Conservation (phyloP, 1,140 invertebrate species). For the Lasioglossum baleicum region DNA sequence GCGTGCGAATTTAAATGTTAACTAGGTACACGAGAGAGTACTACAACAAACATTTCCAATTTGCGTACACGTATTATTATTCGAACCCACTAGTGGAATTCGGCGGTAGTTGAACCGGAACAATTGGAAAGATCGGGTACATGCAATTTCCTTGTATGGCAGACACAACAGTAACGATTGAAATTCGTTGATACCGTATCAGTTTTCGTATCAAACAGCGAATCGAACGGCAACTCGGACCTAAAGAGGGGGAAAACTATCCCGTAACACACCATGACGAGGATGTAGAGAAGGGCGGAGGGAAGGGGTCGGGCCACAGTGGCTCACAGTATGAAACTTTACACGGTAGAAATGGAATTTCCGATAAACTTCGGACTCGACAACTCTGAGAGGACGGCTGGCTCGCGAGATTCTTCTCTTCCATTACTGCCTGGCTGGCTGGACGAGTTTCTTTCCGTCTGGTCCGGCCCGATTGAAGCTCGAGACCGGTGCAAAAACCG, state of each 20-base stretch:
- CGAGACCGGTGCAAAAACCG: background rate
- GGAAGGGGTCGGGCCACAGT: background rate
- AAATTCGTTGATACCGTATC: background rate
- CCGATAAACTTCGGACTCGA: slow-evolving; percentile 57
- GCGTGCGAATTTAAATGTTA: too few species aligned
- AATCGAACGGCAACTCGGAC: slow-evolving; percentile 14
- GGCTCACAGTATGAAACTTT: slow-evolving; percentile 51
- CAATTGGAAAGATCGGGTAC: too few species aligned
- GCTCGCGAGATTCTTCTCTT: slow-evolving; percentile 24
- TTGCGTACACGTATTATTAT: too few species aligned
- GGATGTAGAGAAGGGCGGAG: background rate
- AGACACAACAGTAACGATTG: background rate
- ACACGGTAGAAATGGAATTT: slow-evolving; percentile 57
- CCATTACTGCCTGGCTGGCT: slow-evolving; percentile 27
- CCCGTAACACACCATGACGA: slow-evolving; percentile 6
- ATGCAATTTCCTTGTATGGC: too few species aligned
- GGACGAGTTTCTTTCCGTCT: slow-evolving; percentile 34
- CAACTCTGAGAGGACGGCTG: slow-evolving; percentile 33
- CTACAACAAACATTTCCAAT: too few species aligned
- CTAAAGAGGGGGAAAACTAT: slow-evolving; percentile 16
- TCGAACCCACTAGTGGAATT: too few species aligned
- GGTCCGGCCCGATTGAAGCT: background rate
- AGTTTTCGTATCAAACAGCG: slow-evolving; percentile 5
- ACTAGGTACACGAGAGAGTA: too few species aligned
- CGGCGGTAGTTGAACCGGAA: too few species aligned